These are phyloP conservation scores for Mastacembelus armatus DNA, from an alignment of 2,797 vertebrate species.

Conservation along the genomic window DNA sequence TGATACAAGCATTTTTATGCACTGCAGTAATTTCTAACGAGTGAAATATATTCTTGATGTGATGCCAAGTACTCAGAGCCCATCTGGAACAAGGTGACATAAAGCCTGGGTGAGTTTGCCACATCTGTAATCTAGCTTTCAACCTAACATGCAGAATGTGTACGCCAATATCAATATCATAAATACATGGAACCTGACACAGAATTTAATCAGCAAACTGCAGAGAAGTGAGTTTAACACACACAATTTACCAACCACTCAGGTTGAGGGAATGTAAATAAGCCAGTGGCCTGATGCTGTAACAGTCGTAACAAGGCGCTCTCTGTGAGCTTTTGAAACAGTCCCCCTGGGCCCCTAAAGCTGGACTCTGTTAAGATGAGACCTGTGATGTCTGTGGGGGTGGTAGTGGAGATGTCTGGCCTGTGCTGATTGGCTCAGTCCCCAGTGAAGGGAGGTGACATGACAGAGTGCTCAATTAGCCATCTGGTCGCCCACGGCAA, in stretches of 20 bases:
- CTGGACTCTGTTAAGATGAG: slow-evolving; percentile 74
- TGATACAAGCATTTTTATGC: slow-evolving; percentile 27
- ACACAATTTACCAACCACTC: slow-evolving; percentile 31
- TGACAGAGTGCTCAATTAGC: slow-evolving; percentile 82
- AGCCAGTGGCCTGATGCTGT: slow-evolving; percentile 54
- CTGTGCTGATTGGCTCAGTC: slow-evolving; percentile 74
- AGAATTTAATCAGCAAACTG: slow-evolving; percentile 53
- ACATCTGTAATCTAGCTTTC: slow-evolving; percentile 62
- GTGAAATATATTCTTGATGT: slow-evolving; percentile 22
- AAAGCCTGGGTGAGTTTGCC: slow-evolving; percentile 25
- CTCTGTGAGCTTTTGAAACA: slow-evolving; percentile 60
- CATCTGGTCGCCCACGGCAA: slow-evolving; percentile 79
- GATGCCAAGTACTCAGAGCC: slow-evolving; percentile 28
- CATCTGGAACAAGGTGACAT: slow-evolving; percentile 27
- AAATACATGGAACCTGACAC: slow-evolving; percentile 55
- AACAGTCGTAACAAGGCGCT: slow-evolving; percentile 66
- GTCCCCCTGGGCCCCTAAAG: slow-evolving; percentile 63
- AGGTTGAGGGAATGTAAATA: slow-evolving; percentile 74
- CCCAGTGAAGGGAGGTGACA: slow-evolving; percentile 75
- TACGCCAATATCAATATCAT: slow-evolving; percentile 45
- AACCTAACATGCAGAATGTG: slow-evolving; percentile 33
- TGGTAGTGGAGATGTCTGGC: slow-evolving; percentile 60
- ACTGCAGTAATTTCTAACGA: slow-evolving; percentile 20
- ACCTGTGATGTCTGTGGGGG: slow-evolving; percentile 70
- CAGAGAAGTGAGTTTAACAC: slow-evolving; percentile 23